Base-by-base conservation (phyloP, 2,113 vertebrate genomes). In the Poecile atricapillus region DNA sequence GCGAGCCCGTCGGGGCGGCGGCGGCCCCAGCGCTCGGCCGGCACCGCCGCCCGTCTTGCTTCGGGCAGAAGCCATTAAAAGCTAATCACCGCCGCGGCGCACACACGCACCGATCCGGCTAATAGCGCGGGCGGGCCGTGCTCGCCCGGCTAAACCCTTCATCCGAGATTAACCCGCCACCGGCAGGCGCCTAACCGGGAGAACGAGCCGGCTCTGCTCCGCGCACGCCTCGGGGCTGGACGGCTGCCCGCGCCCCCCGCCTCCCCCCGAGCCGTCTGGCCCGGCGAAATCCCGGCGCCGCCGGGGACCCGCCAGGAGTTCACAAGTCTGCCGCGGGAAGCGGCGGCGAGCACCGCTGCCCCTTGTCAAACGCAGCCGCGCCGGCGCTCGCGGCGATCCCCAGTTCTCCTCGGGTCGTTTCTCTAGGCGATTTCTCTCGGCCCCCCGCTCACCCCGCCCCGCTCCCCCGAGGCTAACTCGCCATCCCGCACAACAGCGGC, bases 151-250 rank as follows among this genome's bases (percentile, higher is more conserved):
- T 87, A 70, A 96, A 70, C 73, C 90, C 56, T 81, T 50, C 81
- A 93, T 79, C 85, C 81, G 44, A 78, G 92, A 96, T 95, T 96
- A 86, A 87, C 96, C 87, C 91, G 90, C 89, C 92, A 87, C 91
- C 89, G 80, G 65, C 71, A 81, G 50, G 30, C 91, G 91, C 78
- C 90, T 59, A 73, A 68, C 79, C 65, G 49, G 86, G 75, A 63
- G 55, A 77, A 46, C 63, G 16, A 82, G 78, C 65, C 46, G 64
- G 50, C 50, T 83, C 50, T 65, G 65, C 74, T n/a, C 47, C 19
- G 67, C 91, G 50, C 70, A 91, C 65, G 56, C 60, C 80, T 58
- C 76, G 41, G 52, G 67, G 73, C 87, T 46, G 74, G 89, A 73
- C 39, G 55, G 55, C 50, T 65, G 65, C 84, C 94, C 79, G 47